Evolutionary conservation across 2,888 invertebrate species (phyloP).

Genomic region (Brachypalpus laphriformis): DNA sequence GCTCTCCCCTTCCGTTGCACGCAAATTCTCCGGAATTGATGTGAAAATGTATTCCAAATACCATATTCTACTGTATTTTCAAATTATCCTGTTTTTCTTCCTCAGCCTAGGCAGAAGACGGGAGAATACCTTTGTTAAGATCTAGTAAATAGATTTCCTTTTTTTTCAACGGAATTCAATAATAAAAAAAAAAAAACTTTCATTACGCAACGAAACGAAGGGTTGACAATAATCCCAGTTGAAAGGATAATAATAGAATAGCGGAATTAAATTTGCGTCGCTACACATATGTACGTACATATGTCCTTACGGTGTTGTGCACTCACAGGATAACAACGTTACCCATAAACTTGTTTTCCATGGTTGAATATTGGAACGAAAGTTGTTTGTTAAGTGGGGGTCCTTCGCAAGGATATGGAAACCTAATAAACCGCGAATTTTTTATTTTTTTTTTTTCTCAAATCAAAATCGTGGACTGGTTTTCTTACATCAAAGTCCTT

Average conservation of each 20-base stretch:
- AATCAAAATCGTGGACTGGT: slow-evolving; percentile 57
- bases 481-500: slow-evolving; percentile 46
- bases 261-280: slow-evolving; percentile 69
- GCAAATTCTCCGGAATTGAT: slow-evolving; percentile 35
- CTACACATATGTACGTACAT: background rate
- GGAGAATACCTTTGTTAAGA: slow-evolving; percentile 66
- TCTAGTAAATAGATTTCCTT: slow-evolving; percentile 54
- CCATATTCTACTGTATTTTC: slow-evolving; percentile 38
- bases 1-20: slow-evolving; percentile 19
- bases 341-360: slow-evolving; percentile 51
- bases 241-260: slow-evolving; percentile 71
- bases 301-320: background rate
- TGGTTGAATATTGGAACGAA: slow-evolving; percentile 42
- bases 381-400: slow-evolving; percentile 60
- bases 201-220: slow-evolving; percentile 64
- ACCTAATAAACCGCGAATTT: slow-evolving; percentile 72
- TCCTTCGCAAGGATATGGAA: slow-evolving; percentile 54
- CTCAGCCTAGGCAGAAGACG: slow-evolving; percentile 29
- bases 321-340: slow-evolving; percentile 52
- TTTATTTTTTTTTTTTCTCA: slow-evolving; percentile 28
- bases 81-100: slow-evolving; percentile 21
- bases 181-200: slow-evolving; percentile 50
- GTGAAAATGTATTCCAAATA: slow-evolving; percentile 60
- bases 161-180: slow-evolving; percentile 53
- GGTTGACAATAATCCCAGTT: slow-evolving; percentile 73